Evolutionary conservation across 2,888 invertebrate genomes (phyloP), one percentile per base, ranked within the genome.

Genomic region (Drosophila subsilvestris): DNA sequence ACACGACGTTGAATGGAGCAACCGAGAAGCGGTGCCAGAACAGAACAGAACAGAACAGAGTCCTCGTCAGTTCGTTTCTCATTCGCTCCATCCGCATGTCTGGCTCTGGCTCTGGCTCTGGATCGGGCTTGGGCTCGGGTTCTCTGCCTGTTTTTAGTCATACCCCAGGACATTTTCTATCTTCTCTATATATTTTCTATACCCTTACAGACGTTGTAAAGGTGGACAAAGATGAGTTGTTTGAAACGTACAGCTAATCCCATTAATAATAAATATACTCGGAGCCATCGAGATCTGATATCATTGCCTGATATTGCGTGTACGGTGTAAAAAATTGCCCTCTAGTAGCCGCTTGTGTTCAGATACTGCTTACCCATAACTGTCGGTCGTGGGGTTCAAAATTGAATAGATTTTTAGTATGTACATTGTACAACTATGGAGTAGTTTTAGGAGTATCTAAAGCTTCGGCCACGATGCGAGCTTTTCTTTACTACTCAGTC

Each of bases 1-100:
- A 88, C 86, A 82, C 86, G 74, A 69, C 72, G 80, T 78, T 65
- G 77, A 62, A 62, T 62, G 7, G 18, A 20, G 37, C 8, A 25
- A 17, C 14, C 9, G 14, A 10, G 32, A 17, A 27, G 37, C 9
- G 29, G 25, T n/a, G 47, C 4, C 4, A 22, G 22, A 22, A 22
- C 22, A 22, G 20, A 20, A n/a, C n/a, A n/a, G n/a, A 2, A 20
- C 20, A 22, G 22, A 22, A 18, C 43, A 62, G 63, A 63, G 27
- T 14, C 44, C 14, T 6, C 14, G 17, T 17, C 22, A n/a, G 50
- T 22, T 25, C 44, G 44, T 50, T 53, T 65, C 66, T 54, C n/a
- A 8, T 22, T 9, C 20, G 42, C 18, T 42, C 29, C 44, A 25
- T 55, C 54, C 51, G 45, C 50, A 47, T 70, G 55, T 63, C 51